A percentile compares a stretch with the other conserved stretches of the same genome.
Evolutionary conservation across 2,888 invertebrate species (phyloP).

Genomic region (Alsophila aescularia): DNA sequence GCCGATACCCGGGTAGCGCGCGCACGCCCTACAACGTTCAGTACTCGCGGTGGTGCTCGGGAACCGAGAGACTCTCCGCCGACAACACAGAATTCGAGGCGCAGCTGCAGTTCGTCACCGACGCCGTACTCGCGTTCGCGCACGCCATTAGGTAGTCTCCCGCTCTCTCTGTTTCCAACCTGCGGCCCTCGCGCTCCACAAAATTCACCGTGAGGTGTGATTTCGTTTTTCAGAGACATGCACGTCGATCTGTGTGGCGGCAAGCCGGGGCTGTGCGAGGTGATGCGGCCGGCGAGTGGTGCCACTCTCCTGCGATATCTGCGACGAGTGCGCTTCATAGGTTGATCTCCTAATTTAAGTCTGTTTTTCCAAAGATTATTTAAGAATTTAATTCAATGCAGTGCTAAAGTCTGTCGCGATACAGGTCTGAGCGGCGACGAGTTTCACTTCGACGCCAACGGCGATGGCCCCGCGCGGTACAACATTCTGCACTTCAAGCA

Average conservation of each 20-base stretch:
- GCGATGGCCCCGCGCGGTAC: slow-evolving; percentile 97
- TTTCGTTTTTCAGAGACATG: slow-evolving; percentile 88
- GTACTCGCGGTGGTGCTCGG: slow-evolving; percentile 88
- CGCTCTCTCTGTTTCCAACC: background rate
- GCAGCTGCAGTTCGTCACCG: slow-evolving; percentile 97
- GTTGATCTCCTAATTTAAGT: slow-evolving; percentile 39
- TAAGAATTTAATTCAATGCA: too few species aligned
- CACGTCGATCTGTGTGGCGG: slow-evolving; percentile 91
- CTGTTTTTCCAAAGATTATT: background rate
- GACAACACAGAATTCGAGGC: slow-evolving; percentile 94
- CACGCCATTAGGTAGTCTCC: slow-evolving; percentile 89
- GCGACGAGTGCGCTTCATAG: slow-evolving; percentile 90
- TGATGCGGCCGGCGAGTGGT: slow-evolving; percentile 96
- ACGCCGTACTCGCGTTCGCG: slow-evolving; percentile 97
- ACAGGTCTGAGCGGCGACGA: slow-evolving; percentile 94
- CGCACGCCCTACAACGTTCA: slow-evolving; percentile 92
- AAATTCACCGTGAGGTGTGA: background rate
- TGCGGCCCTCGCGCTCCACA: background rate
- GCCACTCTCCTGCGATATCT: slow-evolving; percentile 92
- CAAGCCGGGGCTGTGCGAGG: slow-evolving; percentile 90
- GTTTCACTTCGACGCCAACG: slow-evolving; percentile 94
- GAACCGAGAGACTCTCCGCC: slow-evolving; percentile 89
- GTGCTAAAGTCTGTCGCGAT: background rate
- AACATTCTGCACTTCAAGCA: slow-evolving; percentile 98
- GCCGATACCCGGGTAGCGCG: slow-evolving; percentile 91